Base-by-base conservation (phyloP, 1,140 invertebrate genomes). In the Meloidogyne hapla region DNA sequence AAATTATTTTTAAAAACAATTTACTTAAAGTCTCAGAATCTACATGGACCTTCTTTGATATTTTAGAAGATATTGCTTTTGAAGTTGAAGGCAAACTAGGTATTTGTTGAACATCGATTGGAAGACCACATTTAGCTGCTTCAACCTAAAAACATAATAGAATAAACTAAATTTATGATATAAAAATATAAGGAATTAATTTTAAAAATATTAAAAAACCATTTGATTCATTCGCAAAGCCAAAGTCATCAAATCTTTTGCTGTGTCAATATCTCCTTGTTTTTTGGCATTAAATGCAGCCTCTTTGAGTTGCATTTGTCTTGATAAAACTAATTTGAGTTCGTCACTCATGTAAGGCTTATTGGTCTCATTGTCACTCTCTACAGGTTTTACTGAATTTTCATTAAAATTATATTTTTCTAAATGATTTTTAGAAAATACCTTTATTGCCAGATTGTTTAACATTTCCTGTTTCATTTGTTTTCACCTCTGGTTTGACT, bases 271-370 rank as follows among this genome's bases (percentile, higher is more conserved):
- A 63, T 77, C 76, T 15, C 76, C 76, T 21, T 26, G 42, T 38
- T 74, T 78, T 28, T 77, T 77, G 15, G 76, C 76, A 26, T 38
- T 62, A 0, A 77, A 18, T 25, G 76, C 76, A 15, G 71, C 76
- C 15, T 38, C 25, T 66, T 77, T 77, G 6, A 77, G 38, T 28
- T 78, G 75, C 8, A 75, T 23, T 42, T 77, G 76, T 2, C 76
- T 74, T 13, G 40, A 40, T 25, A 77, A 26, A 26, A 77, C 63
- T 56, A 77, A 25, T 33, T 62, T 42, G 23, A 77, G 62, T 45
- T 77, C 63, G 33, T 77, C 73, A 13, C 63, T 77, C 67, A 68
- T 67, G 13, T 67, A n/a, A 69, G 69, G 5, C 2, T 26, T 62
- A 28, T 13, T 40, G 33, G 64, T 18, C 33, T 65, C 64, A 65